These are phyloP conservation scores for Chrysopilus asiliformis DNA, from an alignment of 2,888 invertebrate genomes.

Conservation along the genomic window DNA sequence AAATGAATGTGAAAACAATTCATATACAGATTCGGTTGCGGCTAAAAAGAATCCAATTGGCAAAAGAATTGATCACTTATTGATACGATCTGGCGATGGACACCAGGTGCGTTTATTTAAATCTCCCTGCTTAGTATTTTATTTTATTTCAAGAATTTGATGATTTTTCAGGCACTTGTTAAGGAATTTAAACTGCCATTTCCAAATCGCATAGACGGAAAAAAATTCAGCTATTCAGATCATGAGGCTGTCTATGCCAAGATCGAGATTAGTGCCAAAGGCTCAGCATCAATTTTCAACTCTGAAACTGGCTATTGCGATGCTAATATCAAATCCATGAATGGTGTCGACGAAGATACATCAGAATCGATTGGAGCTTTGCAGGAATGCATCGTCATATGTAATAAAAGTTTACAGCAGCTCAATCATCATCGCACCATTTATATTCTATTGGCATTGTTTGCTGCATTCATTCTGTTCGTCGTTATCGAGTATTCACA, in stretches of 20 bases:
- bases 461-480: constrained; percentile 25
- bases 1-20: constrained; percentile 66
- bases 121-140: constrained; percentile 1
- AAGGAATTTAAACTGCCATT: constrained; percentile 54
- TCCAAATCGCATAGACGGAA: constrained; percentile 55
- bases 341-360: neutral
- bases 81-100: constrained; percentile 42
- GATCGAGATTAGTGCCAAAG: constrained; percentile 20
- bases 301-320: neutral
- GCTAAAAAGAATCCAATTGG: constrained; percentile 49
- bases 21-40: constrained; percentile 47
- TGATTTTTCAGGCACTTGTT: constrained; percentile 32
- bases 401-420: constrained; percentile 28
- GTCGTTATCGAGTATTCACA: constrained; percentile 25
- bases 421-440: constrained; percentile 28
- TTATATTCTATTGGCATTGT: constrained; percentile 27
- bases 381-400: constrained; percentile 28
- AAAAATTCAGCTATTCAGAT: constrained; percentile 71
- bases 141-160: neutral
- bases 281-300: no score
- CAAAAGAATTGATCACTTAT: constrained; percentile 85
- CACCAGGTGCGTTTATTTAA: constrained; percentile 7
- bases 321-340: no score
- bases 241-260: constrained; percentile 71
- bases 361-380: constrained; percentile 17